These are phyloP conservation scores for Balaeniceps rex DNA, from an alignment of 2,113 vertebrate genomes.

Conservation along the genomic window DNA sequence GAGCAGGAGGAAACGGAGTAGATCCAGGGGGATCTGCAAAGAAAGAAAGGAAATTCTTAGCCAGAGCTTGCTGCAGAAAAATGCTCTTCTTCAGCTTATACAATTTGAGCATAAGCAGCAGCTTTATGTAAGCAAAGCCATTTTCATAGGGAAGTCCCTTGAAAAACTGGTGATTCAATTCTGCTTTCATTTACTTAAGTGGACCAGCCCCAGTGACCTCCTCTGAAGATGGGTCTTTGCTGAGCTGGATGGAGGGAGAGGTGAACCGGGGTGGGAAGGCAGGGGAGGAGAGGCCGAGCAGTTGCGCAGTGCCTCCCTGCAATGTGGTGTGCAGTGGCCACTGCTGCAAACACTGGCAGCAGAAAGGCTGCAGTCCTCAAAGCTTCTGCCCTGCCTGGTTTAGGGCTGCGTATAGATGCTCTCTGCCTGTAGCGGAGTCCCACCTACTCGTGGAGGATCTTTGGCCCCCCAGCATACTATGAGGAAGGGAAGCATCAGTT, in stretches of 20 bases:
- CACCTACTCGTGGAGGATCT: background rate
- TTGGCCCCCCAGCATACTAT: background rate
- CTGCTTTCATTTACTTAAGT: background rate
- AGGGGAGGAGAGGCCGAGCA: background rate
- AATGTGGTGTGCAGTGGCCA: accelerated
- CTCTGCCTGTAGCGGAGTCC: background rate
- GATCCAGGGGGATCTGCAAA: background rate
- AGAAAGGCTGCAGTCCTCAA: background rate
- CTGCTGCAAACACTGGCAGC: background rate
- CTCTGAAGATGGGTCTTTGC: background rate
- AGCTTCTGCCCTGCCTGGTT: background rate
- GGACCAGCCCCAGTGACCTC: background rate
- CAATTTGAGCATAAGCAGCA: background rate
- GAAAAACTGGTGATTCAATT: background rate
- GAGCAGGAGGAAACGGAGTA: background rate
- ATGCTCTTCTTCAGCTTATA: background rate
- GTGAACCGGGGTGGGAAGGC: background rate
- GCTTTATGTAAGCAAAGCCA: background rate
- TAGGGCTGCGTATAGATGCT: background rate
- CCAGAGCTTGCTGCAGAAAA: background rate
- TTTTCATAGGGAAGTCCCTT: background rate
- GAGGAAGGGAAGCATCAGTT: background rate
- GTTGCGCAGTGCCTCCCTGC: background rate
- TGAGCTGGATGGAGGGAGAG: background rate
- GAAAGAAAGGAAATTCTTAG: background rate